Percentiles rank a stretch among this genome's conserved stretches.
Evolutionary conservation across 2,888 invertebrate genomes (phyloP).

Genomic region (Penaeus monodon): DNA sequence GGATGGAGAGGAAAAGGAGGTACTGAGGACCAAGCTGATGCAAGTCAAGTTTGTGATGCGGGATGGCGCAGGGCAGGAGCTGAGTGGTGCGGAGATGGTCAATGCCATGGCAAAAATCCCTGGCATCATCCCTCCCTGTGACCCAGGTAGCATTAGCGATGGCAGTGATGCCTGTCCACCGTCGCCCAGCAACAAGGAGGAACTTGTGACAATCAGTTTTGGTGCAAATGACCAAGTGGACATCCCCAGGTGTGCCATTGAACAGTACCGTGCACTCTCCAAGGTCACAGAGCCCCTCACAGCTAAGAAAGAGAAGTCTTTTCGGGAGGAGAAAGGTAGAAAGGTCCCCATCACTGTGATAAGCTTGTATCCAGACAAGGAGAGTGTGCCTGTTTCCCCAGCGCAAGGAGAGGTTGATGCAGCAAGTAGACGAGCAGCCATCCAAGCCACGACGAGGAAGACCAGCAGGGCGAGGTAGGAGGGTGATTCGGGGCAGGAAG

Average conservation of each 20-base stretch:
- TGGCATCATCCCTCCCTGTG: slow-evolving; percentile 52
- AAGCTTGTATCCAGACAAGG: slow-evolving; percentile 31
- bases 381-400: slow-evolving; percentile 1
- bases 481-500: slow-evolving; percentile 22
- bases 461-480: slow-evolving; percentile 22
- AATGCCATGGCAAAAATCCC: slow-evolving; percentile 36
- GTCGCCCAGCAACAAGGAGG: not conserved
- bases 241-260: slow-evolving; percentile 50
- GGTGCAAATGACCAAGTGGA: slow-evolving; percentile 37
- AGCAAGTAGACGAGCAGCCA: not conserved
- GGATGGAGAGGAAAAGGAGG: slow-evolving; percentile 47
- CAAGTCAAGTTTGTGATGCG: slow-evolving; percentile 51
- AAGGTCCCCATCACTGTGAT: slow-evolving; percentile 49
- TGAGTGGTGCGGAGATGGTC: slow-evolving; percentile 39
- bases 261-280: slow-evolving; percentile 53
- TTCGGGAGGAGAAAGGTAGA: slow-evolving; percentile 23
- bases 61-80: slow-evolving; percentile 47
- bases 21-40: slow-evolving; percentile 52
- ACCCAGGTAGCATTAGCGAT: slow-evolving; percentile 2
- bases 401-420: not conserved
- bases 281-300: slow-evolving; percentile 45
- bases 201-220: slow-evolving; percentile 32
- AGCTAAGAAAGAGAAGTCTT: slow-evolving; percentile 45
- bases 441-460: slow-evolving; percentile 17
- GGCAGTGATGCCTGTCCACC: no score